Conservation (phyloP, 2,797 vertebrate species). For the Gobionotothen gibberifrons region DNA sequence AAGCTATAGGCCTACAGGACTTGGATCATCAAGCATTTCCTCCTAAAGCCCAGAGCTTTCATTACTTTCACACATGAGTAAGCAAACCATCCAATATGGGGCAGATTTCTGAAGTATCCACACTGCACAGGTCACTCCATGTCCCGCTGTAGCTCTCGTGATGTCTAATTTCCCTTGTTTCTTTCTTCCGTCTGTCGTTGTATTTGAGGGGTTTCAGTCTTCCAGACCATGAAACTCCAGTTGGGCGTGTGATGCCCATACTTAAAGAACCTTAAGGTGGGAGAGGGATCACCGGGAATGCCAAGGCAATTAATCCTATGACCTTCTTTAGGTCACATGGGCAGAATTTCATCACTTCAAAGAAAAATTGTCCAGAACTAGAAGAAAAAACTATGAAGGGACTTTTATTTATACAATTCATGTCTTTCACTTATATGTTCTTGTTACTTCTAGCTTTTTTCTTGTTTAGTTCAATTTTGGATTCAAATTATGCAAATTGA, state of each 20-base stretch:
- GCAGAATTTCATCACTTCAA: slow-evolving; percentile 60
- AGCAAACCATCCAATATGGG: slow-evolving; percentile 59
- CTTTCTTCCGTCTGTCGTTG: slow-evolving; percentile 51
- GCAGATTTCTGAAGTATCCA: slow-evolving; percentile 56
- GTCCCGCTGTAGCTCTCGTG: slow-evolving; percentile 49
- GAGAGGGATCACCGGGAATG: slow-evolving; percentile 60
- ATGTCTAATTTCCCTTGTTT: slow-evolving; percentile 48
- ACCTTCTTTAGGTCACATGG: slow-evolving; percentile 57
- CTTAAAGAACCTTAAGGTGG: slow-evolving; percentile 59
- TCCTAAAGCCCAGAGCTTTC: slow-evolving; percentile 48
- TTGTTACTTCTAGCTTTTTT: slow-evolving; percentile 3
- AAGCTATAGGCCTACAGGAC: slow-evolving; percentile 51
- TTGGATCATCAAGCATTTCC: slow-evolving; percentile 62
- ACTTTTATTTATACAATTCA: slow-evolving; percentile 1
- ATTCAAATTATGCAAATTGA: slow-evolving; percentile 42
- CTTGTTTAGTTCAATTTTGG: slow-evolving; percentile 25
- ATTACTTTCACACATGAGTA: slow-evolving; percentile 67
- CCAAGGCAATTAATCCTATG: slow-evolving; percentile 72
- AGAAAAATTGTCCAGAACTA: slow-evolving; percentile 29
- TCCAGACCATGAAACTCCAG: slow-evolving; percentile 47
- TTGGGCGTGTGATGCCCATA: slow-evolving; percentile 62
- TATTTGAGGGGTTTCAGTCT: slow-evolving; percentile 41
- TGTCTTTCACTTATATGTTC: slow-evolving; percentile 4
- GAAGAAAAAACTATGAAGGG: slow-evolving; percentile 3
- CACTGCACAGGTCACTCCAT: slow-evolving; percentile 57